phyloP scores from a whole-genome alignment of 2,797 vertebrate genomes.

The Gallirallus australis region DNA sequence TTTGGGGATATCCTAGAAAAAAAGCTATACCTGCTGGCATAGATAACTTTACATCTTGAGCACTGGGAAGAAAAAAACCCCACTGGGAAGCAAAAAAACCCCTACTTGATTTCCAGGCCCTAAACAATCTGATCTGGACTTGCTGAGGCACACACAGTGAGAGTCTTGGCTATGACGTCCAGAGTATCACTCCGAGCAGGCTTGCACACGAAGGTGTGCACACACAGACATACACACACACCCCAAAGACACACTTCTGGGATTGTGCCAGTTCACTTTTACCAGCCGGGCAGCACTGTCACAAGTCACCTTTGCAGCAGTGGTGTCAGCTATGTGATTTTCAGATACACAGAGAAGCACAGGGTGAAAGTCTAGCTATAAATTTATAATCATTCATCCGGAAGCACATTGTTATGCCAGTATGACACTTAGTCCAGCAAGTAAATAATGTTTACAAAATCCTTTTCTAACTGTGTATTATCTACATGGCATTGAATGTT shows the following conservation, averaged over 20 bases:
- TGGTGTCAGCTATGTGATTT: background rate
- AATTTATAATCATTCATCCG: background rate
- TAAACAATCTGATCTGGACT: background rate
- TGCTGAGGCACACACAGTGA: background rate
- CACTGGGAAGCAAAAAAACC: background rate
- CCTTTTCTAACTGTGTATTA: background rate
- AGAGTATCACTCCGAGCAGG: background rate
- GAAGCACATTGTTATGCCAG: background rate
- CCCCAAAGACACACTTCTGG: background rate
- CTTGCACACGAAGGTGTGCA: background rate
- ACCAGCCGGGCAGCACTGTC: background rate
- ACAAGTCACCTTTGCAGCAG: rapidly evolving
- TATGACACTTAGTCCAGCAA: background rate
- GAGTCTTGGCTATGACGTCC: background rate
- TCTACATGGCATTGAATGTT: background rate
- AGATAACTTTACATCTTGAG: background rate
- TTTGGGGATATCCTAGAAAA: background rate
- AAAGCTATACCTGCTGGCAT: background rate
- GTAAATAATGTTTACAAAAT: background rate
- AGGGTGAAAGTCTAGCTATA: background rate
- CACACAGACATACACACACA: no score
- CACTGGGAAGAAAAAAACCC: background rate
- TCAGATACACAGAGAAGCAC: background rate
- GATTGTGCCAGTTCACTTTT: background rate
- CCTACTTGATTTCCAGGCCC: background rate